phyloP scores from a whole-genome alignment of 2,113 vertebrate species.

The Tragelaphus imberbis region DNA sequence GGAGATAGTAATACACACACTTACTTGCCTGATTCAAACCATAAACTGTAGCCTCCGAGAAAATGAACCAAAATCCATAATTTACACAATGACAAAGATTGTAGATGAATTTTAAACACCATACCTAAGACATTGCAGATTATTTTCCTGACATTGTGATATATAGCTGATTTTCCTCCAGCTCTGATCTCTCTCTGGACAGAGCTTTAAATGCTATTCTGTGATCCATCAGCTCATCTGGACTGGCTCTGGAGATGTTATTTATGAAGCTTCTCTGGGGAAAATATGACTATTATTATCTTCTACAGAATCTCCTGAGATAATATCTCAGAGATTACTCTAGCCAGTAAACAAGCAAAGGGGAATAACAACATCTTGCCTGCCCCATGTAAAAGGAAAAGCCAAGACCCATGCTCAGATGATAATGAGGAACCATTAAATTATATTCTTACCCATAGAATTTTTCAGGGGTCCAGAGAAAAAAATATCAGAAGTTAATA shows the following conservation, averaged over 20 bases:
- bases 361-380: not conserved
- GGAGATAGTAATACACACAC: not conserved
- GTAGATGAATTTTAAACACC: not conserved
- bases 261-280: not conserved
- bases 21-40: not conserved
- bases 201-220: not conserved
- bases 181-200: not conserved
- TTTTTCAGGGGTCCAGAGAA: not conserved
- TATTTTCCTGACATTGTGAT: not conserved
- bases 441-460: not conserved
- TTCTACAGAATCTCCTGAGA: not conserved
- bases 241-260: not conserved
- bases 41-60: not conserved
- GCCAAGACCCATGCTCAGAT: not conserved
- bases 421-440: conserved; percentile 8
- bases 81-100: not conserved
- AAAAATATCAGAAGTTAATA: not conserved
- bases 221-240: not conserved
- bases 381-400: not conserved
- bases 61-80: not conserved
- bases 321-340: not conserved
- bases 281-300: not conserved
- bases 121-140: not conserved
- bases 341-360: not conserved
- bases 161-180: not conserved